Evolutionary conservation across 2,113 vertebrate species (phyloP), one percentile per base, ranked within the genome.

Genomic region (Butorides virescens): DNA sequence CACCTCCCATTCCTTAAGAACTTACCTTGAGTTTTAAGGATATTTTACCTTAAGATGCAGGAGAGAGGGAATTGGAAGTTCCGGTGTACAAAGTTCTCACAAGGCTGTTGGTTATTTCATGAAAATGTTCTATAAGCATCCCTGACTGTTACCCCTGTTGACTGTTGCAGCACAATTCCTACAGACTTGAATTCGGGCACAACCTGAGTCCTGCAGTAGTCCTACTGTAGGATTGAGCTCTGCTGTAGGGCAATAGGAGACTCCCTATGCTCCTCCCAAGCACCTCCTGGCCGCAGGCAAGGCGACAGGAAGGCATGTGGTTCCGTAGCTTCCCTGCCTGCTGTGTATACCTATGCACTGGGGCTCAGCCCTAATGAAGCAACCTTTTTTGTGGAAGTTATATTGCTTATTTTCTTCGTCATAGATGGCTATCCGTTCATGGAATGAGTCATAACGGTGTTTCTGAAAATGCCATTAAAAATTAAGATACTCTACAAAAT

Each of bases 271-370:
- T 58, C 37, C 29, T 55, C 44, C 32, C 22, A 37, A 16, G 29
- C 17, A 1, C 36, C 23, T 50, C 26, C 32, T 58, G 77, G 5
- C 77, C 5, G 15, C 71, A 49, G 14, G 3, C 19, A 15, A 30
- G 22, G 50, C 5, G 5, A 8, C 5, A 16, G 30, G 50, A 44
- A 30, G 55, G 5, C 7, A 4, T 30, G 27, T 20, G 14, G 15
- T 74, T 65, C 13, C 22, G 29, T 26, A 19, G 34, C 29, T 58
- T 18, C 2, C 5, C 0, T 3, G 21, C 15, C 59, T 70, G 78
- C 56, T 11, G 5, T 1, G 27, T 37, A 1, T n/a, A 9, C 34
- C 11, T 27, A 5, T 63, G 36, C 7, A 1, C 0, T n/a, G 11
- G 49, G 36, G 25, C 44, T 63, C 32, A 74, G 55, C 75, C 26